Evolutionary conservation across 1,140 invertebrate genomes (phyloP).

Genomic region (Notospermus geniculatus): DNA sequence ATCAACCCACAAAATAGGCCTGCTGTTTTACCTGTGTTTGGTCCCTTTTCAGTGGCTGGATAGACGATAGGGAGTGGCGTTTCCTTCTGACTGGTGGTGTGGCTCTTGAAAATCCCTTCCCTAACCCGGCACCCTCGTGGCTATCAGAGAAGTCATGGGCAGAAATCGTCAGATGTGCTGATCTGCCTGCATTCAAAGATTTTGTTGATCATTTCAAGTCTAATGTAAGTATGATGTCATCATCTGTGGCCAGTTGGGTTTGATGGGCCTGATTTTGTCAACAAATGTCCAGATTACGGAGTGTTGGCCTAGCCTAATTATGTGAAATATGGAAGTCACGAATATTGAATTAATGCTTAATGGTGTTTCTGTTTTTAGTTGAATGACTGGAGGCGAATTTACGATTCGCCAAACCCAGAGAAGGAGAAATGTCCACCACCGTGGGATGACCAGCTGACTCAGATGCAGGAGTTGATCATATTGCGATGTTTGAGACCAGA

Average conservation of each 20-base stretch:
- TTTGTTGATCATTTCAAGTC: constrained; percentile 53
- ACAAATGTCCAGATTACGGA: background rate
- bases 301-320: background rate
- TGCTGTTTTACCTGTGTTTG: too few relatives aligned
- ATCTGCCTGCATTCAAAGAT: constrained; percentile 49
- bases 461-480: constrained; percentile 47
- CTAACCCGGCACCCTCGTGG: constrained; percentile 52
- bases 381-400: constrained; percentile 47
- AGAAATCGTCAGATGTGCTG: constrained; percentile 50
- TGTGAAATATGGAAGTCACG: too few relatives aligned
- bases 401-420: constrained; percentile 43
- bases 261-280: too few relatives aligned
- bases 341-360: too few relatives aligned
- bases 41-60: constrained; percentile 38
- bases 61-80: constrained; percentile 52
- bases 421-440: constrained; percentile 37
- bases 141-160: constrained; percentile 54
- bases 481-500: constrained; percentile 53
- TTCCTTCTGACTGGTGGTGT: constrained; percentile 56
- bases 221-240: constrained; percentile 37
- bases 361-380: constrained; percentile 31
- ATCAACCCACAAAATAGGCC: too few relatives aligned
- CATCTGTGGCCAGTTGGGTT: too few relatives aligned
- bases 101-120: constrained; percentile 52
- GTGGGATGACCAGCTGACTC: constrained; percentile 36